phyloP scores from a whole-genome alignment of 2,797 vertebrate genomes.

The Natrix natrix region DNA sequence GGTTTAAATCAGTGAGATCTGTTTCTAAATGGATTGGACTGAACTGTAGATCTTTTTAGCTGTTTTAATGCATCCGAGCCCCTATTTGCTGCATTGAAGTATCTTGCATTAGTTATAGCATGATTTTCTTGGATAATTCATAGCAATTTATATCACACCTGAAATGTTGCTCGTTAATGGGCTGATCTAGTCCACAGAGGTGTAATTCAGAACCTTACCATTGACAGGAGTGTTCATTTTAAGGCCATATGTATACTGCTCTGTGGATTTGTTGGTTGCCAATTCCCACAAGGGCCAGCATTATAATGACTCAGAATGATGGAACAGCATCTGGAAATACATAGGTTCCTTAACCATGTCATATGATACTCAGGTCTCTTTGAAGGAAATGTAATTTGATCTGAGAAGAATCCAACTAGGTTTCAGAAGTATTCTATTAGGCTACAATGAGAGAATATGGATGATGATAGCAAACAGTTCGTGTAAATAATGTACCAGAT shows the following conservation, averaged over 20 bases:
- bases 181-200: not conserved
- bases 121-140: not conserved
- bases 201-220: not conserved
- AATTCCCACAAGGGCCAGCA: not conserved
- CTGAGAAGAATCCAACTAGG: conserved; percentile 7
- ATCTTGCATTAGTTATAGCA: not conserved
- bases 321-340: not conserved
- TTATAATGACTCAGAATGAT: not conserved
- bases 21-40: not conserved
- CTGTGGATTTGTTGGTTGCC: not conserved
- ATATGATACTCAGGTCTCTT: not conserved
- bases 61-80: not conserved
- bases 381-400: conserved; percentile 25
- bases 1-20: not conserved
- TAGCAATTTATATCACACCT: not conserved
- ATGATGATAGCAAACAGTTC: conserved; percentile 4
- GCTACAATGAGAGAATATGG: not conserved
- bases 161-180: not conserved
- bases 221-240: not conserved
- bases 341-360: not conserved
- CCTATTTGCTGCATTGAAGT: not conserved
- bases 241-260: not conserved
- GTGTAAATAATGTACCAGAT: conserved; percentile 35
- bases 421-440: conserved; percentile 30
- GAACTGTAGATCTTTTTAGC: not conserved